These are phyloP conservation scores for Prunella strophiata DNA, from an alignment of 2,797 vertebrate genomes.

Conservation along the genomic window DNA sequence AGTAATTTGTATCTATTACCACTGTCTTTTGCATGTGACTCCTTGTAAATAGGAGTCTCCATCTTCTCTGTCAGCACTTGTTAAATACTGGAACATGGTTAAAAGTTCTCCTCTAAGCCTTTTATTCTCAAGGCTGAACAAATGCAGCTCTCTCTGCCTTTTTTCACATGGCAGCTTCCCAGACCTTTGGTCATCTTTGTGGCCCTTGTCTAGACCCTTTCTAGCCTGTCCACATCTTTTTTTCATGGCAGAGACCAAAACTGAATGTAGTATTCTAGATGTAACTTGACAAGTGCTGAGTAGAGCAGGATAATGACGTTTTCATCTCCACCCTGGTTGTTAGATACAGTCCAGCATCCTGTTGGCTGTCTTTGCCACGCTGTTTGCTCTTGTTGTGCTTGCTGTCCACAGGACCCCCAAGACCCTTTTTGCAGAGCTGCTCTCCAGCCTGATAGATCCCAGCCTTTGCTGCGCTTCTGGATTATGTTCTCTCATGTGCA, in stretches of 20 bases:
- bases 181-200: not conserved
- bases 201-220: not conserved
- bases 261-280: not conserved
- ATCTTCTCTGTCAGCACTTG: not conserved
- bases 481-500: not conserved
- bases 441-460: not conserved
- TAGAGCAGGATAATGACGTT: not conserved
- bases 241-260: not conserved
- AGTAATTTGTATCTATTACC: not conserved
- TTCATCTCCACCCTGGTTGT: not conserved
- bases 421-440: not conserved
- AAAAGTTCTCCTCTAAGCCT: not conserved
- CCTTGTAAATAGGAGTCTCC: not conserved
- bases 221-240: not conserved
- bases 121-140: not conserved
- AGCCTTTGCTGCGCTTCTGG: not conserved
- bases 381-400: not conserved
- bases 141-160: not conserved
- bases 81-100: not conserved
- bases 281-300: not conserved
- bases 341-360: not conserved
- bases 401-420: not conserved
- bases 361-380: not conserved
- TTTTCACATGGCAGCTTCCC: not conserved
- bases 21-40: not conserved